Base-by-base conservation (phyloP, 2,797 vertebrate species). In the Manis crassicaudata region DNA sequence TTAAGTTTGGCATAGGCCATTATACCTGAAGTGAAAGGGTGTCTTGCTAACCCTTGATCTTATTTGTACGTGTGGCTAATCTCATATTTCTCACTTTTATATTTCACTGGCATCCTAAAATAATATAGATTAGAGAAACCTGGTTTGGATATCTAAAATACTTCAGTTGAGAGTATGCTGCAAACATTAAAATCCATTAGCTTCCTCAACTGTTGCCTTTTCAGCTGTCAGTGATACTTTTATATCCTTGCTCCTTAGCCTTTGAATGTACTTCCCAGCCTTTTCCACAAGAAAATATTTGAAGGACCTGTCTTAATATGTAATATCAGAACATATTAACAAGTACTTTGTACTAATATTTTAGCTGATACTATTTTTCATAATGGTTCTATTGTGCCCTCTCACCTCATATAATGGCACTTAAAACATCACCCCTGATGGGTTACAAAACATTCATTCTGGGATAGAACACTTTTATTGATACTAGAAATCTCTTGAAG, bases 161-260 rank as follows among this genome's bases (percentile, higher is more conserved):
- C n/a, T 56, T 77, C 43, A 67, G 37, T 73, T 77, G 29, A 50
- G 20, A 87, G 27, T 60, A 35, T 88, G 23, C 32, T 84, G 27
- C 65, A 90, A 82, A 80, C 95, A 84, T 68, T 90, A 94, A 96
- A 95, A 88, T 80, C 52, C 12, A 83, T 84, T 94, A 92, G 60
- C 75, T 86, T 2, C 17, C 14, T 85, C 68, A 40, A 93, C 32
- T 82, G 68, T 72, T 91, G 73, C 65, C 43, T 81, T 94, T 92
- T 95, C 37, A 79, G 40, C 20, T 92, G 46, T 85, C 56, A 23
- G 11, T 77, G 62, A 58, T 43, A 94, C 63, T 80, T 67, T 86
- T 62, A 14, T 67, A 88, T 63, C 40, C 60, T 63, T 13, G 14
- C 46, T 56, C 83, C 32, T 77, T 52, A 88, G 90, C 14, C 60